Evolutionary conservation across 2,797 vertebrate species (phyloP), one percentile per base, ranked within the genome.

Genomic region (Sebastiscus tertius): DNA sequence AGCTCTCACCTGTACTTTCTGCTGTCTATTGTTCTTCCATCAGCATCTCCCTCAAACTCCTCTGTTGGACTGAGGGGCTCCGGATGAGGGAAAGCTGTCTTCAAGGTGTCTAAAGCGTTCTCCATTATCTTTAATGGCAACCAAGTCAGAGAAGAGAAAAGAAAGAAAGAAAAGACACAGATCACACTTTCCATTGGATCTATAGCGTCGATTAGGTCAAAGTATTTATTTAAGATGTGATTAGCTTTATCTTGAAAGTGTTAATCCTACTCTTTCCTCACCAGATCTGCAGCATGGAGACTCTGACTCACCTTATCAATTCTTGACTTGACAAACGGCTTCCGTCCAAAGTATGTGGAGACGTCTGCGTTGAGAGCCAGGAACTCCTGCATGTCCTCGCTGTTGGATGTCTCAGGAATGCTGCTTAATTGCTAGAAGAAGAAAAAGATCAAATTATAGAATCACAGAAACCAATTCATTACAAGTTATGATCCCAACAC

Each of bases 381-480:
- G 87, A 99, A 99, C 73, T 98, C 98, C 88, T 97, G 97, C 89
- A 99, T 92, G 88, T 99, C 98, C 75, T 98, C 97, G 10, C 96
- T 98, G 90, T 96, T 97, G 16, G 97, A 95, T 2, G 96, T 96
- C 91, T 99, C 98, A 7, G 98, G 96, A 80, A 98, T 96, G 6
- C 92, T 96, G 88, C 94, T 97, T 71, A 99, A 66, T 97, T 99
- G 97, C 98, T 99, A 84, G 81, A 66, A 69, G 49, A 62, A 59
- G 60, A 61, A 70, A 66, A 59, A 52, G 31, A 16, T 75, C 2
- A 42, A 60, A 80, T 55, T 26, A 59, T 2, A 70, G 13, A 29
- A 82, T 1, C 3, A 7, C 0, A 22, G 2, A 67, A 39, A 26
- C 8, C 0, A 14, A 36, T 29, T 39, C 1, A 65, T 16, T 3